Percentiles rank a stretch among this genome's conserved stretches.
These are phyloP conservation scores for Paramuricea clavata DNA, from an alignment of 92 coral and sea anemone genomes.

Conservation along the genomic window DNA sequence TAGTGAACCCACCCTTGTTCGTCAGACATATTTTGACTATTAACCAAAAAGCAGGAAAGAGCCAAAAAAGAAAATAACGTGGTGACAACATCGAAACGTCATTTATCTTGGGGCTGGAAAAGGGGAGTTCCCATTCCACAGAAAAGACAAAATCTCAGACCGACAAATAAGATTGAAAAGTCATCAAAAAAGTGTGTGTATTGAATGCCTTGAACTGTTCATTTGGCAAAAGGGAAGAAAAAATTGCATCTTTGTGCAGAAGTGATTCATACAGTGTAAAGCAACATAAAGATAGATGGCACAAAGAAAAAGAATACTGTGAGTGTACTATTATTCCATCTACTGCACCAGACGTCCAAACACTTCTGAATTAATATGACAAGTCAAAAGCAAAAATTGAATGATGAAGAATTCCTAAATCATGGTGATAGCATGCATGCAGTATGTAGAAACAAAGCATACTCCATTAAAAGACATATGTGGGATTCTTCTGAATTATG, in stretches of 20 bases:
- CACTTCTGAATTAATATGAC: background rate
- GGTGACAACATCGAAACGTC: slow-evolving; percentile 7
- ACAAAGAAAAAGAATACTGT: background rate
- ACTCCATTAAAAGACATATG: too few relatives aligned
- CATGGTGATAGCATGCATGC: too few relatives aligned
- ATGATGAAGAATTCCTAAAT: too few relatives aligned
- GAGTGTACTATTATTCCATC: background rate
- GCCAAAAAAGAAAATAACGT: slow-evolving; percentile 10
- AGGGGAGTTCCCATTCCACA: background rate
- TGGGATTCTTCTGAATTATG: too few relatives aligned
- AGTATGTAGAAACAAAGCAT: too few relatives aligned
- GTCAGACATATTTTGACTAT: too few relatives aligned
- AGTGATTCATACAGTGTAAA: slow-evolving; percentile 9
- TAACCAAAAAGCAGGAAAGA: background rate
- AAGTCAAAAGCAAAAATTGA: too few relatives aligned
- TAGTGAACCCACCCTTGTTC: too few relatives aligned
- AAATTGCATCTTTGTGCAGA: slow-evolving; percentile 18
- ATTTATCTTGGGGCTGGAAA: background rate
- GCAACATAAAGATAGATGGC: slow-evolving; percentile 23
- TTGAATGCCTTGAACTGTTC: background rate
- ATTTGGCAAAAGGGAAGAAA: slow-evolving; percentile 4
- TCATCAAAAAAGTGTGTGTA: background rate
- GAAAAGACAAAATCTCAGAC: background rate
- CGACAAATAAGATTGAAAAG: background rate
- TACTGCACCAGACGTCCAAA: slow-evolving; percentile 9